Base-by-base conservation (phyloP, 2,888 invertebrate genomes). In the Amblyjoppa fuscipennis region DNA sequence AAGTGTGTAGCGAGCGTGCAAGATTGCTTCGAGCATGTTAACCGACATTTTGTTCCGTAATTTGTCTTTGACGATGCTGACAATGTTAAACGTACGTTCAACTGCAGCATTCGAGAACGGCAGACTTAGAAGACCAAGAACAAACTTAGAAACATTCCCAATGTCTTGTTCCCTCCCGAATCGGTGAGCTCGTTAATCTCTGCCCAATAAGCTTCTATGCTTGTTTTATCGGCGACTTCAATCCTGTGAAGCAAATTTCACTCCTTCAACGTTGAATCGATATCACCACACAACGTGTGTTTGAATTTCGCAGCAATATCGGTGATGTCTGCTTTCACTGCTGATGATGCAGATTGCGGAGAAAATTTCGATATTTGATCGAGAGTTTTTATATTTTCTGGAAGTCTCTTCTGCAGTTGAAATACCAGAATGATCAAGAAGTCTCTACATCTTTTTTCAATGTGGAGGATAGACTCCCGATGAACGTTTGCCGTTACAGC, bases 321-420 rank as follows among this genome's bases (percentile, higher is more conserved):
- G 0, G 73, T 59, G 13, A 73, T 73, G 7, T 81, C 70, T 1
- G 25, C 16, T 70, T 75, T 75, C 0, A 75, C 25, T 64, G 20
- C 38, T 0, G 81, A 75, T 1, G 75, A 61, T 11, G 81, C 75
- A 0, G 38, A 13, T 59, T 75, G 6, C 16, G 68, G 85, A 20
- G 80, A 82, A 64, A 87, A 86, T 28, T 76, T 83, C n/a, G 89
- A 86, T 74, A 88, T 45, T 41, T 69, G 79, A 84, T 91, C 87
- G 25, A 90, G 78, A 13, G 86, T 68, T 74, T 86, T 78, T 61
- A 89, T 85, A 80, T 90, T 90, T 49, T 87, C 88, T 9, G 90
- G 89, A 38, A 90, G 49, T 73, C 89, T 73, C 73, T 87, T 81
- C 53, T 89, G 89, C 38, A 90, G 86, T 38, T 90, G 69, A 28